phyloP scores from a whole-genome alignment of 2,888 invertebrate species.

The Pedicia rivosa region DNA sequence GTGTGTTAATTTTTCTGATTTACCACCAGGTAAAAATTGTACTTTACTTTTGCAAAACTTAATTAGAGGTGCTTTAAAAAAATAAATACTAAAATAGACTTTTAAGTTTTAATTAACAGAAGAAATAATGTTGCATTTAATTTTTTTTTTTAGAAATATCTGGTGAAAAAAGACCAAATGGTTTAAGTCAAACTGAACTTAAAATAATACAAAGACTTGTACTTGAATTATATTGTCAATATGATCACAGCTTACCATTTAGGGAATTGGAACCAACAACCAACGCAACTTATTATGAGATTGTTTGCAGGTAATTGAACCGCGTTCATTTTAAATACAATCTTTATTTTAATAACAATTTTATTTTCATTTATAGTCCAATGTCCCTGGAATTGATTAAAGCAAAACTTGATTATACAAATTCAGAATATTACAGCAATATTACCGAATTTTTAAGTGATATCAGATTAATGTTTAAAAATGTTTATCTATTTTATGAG shows the following conservation, averaged over 20 bases:
- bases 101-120: neutral
- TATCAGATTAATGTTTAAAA: slow-evolving; percentile 71
- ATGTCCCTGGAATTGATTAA: slow-evolving; percentile 77
- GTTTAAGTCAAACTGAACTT: slow-evolving; percentile 41
- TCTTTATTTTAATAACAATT: slow-evolving; percentile 3
- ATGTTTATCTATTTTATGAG: slow-evolving; percentile 71
- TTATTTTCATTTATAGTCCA: slow-evolving; percentile 32
- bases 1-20: slow-evolving; percentile 67
- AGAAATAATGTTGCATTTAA: neutral
- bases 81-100: no score
- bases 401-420: slow-evolving; percentile 57
- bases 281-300: slow-evolving; percentile 31
- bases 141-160: slow-evolving; percentile 17
- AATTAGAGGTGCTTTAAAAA: no score
- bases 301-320: slow-evolving; percentile 24
- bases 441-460: slow-evolving; percentile 65
- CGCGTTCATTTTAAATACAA: slow-evolving; percentile 2
- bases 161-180: slow-evolving; percentile 32
- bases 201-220: slow-evolving; percentile 69
- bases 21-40: slow-evolving; percentile 28
- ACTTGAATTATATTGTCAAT: slow-evolving; percentile 82
- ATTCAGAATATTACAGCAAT: slow-evolving; percentile 54
- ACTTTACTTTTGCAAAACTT: neutral
- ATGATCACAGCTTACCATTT: slow-evolving; percentile 75
- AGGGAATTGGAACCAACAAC: slow-evolving; percentile 69